Evolutionary conservation across 2,888 invertebrate species (phyloP), one percentile per base, ranked within the genome.

Genomic region (Amaurobius ferox): DNA sequence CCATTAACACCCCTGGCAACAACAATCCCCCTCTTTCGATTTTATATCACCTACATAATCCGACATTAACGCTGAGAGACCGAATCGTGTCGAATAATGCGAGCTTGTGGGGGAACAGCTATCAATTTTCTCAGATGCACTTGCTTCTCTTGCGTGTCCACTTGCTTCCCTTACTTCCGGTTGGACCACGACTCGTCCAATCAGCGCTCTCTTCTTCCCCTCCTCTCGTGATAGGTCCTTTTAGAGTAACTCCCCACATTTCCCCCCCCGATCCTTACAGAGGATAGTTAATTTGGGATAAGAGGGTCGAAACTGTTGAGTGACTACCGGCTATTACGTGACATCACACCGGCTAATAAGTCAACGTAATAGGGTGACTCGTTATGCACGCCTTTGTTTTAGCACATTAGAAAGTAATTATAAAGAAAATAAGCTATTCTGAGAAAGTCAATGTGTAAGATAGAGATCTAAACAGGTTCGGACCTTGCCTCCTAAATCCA

Each of bases 131-230:
- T 44, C 6, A n/a, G n/a, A 44, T 2, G 2, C 44, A 16, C 44
- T 44, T n/a, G n/a, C 44, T 16, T 9, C 44, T 44, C 19, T 66
- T 80, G 55, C 62, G 61, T 67, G 61, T 48, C 66, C 48, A 29
- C 48, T 28, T 30, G 35, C 72, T 2, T 44, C 67, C 32, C 61
- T 72, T 55, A 61, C 40, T 55, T 78, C 78, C 85, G 44, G 78
- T 85, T 78, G 78, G 85, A 73, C 72, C 16, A 77, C 16, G 6
- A 29, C 62, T 23, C n/a, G 73, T 5, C 85, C 85, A 86, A 86
- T 86, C 68, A 68, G 78, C 39, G 32, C 11, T 13, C 48, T 1
- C 32, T 19, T 39, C 26, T 26, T 16, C 19, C 61, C 30, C 72
- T 66, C 32, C 35, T 73, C 62, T 40, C 85, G 73, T 86, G 83